Evolutionary conservation across 2,888 invertebrate genomes (phyloP).

Genomic region (Papilio gigon): DNA sequence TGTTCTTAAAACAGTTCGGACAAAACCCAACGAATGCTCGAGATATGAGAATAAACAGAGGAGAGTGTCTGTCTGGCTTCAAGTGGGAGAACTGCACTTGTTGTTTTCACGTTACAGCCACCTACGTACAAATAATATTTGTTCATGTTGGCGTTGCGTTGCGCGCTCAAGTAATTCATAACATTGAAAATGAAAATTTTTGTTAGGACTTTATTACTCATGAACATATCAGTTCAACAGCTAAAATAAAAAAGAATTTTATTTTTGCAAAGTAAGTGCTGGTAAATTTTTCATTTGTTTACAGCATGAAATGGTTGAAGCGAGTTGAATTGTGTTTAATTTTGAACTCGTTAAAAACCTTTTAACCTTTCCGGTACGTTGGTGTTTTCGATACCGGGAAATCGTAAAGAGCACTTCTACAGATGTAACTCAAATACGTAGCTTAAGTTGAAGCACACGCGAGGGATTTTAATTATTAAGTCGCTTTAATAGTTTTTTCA

Average conservation of each 20-base stretch:
- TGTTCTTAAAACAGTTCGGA: neutral
- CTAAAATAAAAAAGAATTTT: neutral
- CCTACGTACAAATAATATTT: neutral
- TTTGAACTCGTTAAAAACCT: constrained; percentile 31
- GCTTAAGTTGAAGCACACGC: neutral
- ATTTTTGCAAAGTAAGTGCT: constrained; percentile 2
- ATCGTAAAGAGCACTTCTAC: neutral
- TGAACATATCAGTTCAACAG: no score
- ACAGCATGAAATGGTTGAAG: constrained; percentile 8
- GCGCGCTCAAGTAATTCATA: no score
- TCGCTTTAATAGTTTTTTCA: neutral
- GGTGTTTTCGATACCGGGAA: constrained; percentile 12
- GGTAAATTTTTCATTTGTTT: neutral
- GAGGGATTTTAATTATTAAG: neutral
- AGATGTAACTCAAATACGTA: constrained; percentile 9
- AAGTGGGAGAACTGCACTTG: constrained; percentile 21
- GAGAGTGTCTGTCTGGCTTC: constrained; percentile 21
- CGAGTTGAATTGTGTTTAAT: constrained; percentile 23
- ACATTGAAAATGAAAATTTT: no score
- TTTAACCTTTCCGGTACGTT: constrained; percentile 16
- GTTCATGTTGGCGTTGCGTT: neutral
- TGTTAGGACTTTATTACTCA: no score
- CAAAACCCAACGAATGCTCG: neutral
- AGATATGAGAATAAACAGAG: neutral
- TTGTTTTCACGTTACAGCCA: constrained; percentile 4